Evolutionary conservation across 1,140 invertebrate genomes (phyloP).

Genomic region (Drosophila obscura): DNA sequence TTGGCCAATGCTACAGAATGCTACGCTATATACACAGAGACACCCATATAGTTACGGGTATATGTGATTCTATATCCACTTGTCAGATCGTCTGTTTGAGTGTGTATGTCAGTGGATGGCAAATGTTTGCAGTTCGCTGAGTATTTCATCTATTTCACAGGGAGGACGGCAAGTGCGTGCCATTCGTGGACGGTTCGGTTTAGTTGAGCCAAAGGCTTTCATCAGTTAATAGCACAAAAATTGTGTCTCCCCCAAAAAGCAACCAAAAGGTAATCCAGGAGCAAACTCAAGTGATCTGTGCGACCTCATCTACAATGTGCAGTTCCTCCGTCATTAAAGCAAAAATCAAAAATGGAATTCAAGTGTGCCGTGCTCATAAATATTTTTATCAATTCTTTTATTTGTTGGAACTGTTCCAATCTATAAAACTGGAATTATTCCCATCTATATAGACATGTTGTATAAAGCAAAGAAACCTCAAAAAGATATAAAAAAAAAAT

Average conservation of each 20-base stretch:
- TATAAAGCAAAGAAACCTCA: slow-evolving; percentile 31
- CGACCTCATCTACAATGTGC: neutral
- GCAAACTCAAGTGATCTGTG: slow-evolving; percentile 16
- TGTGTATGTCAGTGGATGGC: slow-evolving; percentile 33
- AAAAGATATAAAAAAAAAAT: slow-evolving; percentile 37
- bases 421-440: slow-evolving; percentile 77
- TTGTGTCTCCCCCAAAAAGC: slow-evolving; percentile 39
- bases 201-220: slow-evolving; percentile 79
- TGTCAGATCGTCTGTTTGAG: slow-evolving; percentile 39
- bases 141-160: slow-evolving; percentile 50
- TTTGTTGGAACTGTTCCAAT: slow-evolving; percentile 70
- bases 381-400: slow-evolving; percentile 38
- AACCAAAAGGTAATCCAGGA: slow-evolving; percentile 28
- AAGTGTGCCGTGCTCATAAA: slow-evolving; percentile 70
- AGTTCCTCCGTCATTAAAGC: slow-evolving; percentile 4
- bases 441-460: slow-evolving; percentile 26
- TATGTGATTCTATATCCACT: slow-evolving; percentile 39
- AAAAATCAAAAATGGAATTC: slow-evolving; percentile 46
- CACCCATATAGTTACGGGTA: slow-evolving; percentile 12
- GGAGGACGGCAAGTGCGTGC: slow-evolving; percentile 3
- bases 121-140: slow-evolving; percentile 28
- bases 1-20: slow-evolving; percentile 44
- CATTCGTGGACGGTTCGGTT: slow-evolving; percentile 56
- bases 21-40: slow-evolving; percentile 35
- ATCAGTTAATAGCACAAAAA: slow-evolving; percentile 70